Evolutionary conservation across 2,797 vertebrate species (phyloP).

Genomic region (Poliocrania exsul): DNA sequence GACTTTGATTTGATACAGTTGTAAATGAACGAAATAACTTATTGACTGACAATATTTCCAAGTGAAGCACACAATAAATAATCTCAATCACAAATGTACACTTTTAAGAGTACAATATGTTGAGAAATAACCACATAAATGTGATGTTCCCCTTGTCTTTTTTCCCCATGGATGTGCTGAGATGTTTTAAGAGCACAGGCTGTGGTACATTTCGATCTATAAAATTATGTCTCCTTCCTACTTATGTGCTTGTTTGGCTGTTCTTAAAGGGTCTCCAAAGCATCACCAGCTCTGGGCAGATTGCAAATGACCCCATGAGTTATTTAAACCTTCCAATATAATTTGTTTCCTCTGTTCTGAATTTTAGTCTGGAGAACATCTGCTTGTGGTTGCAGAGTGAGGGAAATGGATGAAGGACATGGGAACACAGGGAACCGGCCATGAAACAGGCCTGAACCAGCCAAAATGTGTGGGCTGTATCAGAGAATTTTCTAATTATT

Average conservation of each 20-base stretch:
- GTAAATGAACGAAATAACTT: neutral
- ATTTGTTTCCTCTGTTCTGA: neutral
- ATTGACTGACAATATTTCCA: neutral
- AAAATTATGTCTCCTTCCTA: neutral
- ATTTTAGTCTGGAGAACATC: constrained; percentile 7
- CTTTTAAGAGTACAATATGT: neutral
- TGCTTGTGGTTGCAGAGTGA: constrained; percentile 20
- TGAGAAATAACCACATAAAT: neutral
- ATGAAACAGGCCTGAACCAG: neutral
- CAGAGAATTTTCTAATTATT: constrained; percentile 33
- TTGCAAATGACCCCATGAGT: neutral
- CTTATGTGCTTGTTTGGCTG: neutral
- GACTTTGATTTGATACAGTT: neutral
- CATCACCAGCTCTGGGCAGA: neutral
- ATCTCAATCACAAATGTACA: neutral
- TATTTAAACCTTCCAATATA: neutral
- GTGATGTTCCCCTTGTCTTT: neutral
- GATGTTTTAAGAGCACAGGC: neutral
- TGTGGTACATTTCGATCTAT: neutral
- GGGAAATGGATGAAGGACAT: neutral
- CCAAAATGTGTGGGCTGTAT: constrained; percentile 14
- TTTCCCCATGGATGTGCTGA: neutral
- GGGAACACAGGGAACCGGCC: neutral
- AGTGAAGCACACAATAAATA: neutral
- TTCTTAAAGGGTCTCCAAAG: neutral